Evolutionary conservation across 2,797 vertebrate genomes (phyloP).

Genomic region (Smutsia temminckii): DNA sequence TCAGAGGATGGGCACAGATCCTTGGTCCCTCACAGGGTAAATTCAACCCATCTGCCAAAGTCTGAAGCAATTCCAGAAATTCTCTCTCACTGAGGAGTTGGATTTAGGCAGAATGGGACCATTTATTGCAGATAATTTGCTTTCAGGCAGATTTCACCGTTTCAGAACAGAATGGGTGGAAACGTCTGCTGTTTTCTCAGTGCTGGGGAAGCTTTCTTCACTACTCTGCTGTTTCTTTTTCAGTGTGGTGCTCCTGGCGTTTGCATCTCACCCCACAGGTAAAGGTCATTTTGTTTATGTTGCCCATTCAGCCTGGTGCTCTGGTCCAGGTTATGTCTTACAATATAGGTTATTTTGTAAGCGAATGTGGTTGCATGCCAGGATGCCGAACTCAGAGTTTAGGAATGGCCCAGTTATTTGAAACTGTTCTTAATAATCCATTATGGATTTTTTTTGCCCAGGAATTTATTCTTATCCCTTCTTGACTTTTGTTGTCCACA

Average conservation of each 20-base stretch:
- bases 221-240: slow-evolving; percentile 35
- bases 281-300: slow-evolving; percentile 32
- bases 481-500: not conserved
- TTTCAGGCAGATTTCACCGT: not conserved
- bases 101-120: not conserved
- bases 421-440: not conserved
- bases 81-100: not conserved
- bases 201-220: not conserved
- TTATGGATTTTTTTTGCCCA: not conserved
- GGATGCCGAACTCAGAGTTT: not conserved
- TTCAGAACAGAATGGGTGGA: not conserved
- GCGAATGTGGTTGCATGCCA: not conserved
- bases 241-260: slow-evolving; percentile 91
- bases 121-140: not conserved
- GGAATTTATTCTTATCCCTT: not conserved
- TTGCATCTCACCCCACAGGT: slow-evolving; percentile 96
- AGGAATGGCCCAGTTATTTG: not conserved
- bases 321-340: not conserved
- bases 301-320: not conserved
- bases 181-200: not conserved
- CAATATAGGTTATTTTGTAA: not conserved
- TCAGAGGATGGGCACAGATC: not conserved
- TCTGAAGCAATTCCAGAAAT: not conserved
- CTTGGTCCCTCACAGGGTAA: not conserved
- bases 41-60: not conserved